Evolutionary conservation across 2,797 vertebrate genomes (phyloP), one percentile per base, ranked within the genome.

Genomic region (Xenops minutus): DNA sequence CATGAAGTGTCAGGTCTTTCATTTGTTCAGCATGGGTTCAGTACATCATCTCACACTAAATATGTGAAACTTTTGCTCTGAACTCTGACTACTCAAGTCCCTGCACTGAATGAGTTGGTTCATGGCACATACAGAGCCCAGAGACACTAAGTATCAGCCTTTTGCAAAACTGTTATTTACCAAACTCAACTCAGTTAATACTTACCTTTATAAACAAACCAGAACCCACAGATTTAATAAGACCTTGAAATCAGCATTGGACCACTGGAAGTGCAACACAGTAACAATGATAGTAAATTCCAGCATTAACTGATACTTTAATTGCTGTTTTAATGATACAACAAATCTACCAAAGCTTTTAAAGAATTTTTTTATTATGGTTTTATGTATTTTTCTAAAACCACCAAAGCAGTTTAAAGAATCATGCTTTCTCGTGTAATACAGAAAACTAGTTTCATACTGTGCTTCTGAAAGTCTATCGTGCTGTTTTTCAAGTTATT

Each of bases 321-420:
- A 97, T 97, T 96, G 80, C 82, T 94, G 76, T 92, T 97, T 94
- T 64, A 97, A 96, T 94, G 92, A 97, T 32, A 97, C 95, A 97
- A 96, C 63, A 89, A 92, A 92, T 84, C 72, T 95, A 93, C 54
- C 55, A 87, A 58, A 88, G 81, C 63, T 91, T 87, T 94, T 75
- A 55, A 95, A 90, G 67, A 77, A 91, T 77, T 77, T 93, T 96
- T 97, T 97, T 98, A 97, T 96, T 97, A 91, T 79, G 93, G 95
- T 96, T 97, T 97, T 96, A 96, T 95, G 95, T 92, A 72, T 48
- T 49, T 44, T 89, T 97, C 97, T 97, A 97, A 97, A 98, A 97
- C 92, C 96, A 96, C 77, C 89, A 97, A 97, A 97, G 97, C 97
- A 97, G 95, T 97, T 96, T 71, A 76, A 94, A 97, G 95, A 97